Base-by-base conservation (phyloP, 2,113 vertebrate species). In the Theristicus caerulescens region DNA sequence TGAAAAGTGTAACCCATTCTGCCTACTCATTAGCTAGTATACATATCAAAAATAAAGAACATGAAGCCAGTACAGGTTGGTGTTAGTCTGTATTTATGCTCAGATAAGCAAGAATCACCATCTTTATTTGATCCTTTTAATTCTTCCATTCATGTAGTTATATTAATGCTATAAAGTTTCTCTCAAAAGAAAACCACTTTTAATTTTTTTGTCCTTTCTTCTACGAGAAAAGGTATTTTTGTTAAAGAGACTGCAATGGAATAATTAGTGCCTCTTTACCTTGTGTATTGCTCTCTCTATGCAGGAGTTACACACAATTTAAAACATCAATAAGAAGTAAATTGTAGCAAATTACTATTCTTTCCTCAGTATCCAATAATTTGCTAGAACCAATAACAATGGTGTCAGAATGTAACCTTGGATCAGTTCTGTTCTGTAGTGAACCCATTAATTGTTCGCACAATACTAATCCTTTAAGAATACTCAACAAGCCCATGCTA, bases 261-360 rank as follows among this genome's bases (percentile, higher is more conserved):
- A 95, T 95, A 96, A 97, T 97, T 96, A 94, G 86, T 91, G 73
- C 51, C 82, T 92, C 73, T 70, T 97, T 97, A 76, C 93, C 71
- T 97, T 96, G 91, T 77, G 72, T 95, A 92, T 91, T 95, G 40
- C 79, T 87, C 58, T 85, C 88, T 87, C 90, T 94, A 66, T 87
- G 74, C 87, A 76, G 92, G 85, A 93, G 86, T 83, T 94, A n/a
- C 65, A 93, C 73, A 88, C 93, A 96, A 97, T 97, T 97, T 96
- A 96, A 96, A 97, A 96, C 94, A 96, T 97, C 96, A 96, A 96
- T 97, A 95, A 95, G 82, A 87, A 96, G 77, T 95, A 97, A 97
- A 97, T 96, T 96, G 92, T 96, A 91, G 88, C 92, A 97, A 97
- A 96, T 97, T 97, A 86, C 96, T 94, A 91, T 96, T 97, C 95